Evolutionary conservation across 2,113 vertebrate species (phyloP).

Genomic region (Psephotus haematonotus): DNA sequence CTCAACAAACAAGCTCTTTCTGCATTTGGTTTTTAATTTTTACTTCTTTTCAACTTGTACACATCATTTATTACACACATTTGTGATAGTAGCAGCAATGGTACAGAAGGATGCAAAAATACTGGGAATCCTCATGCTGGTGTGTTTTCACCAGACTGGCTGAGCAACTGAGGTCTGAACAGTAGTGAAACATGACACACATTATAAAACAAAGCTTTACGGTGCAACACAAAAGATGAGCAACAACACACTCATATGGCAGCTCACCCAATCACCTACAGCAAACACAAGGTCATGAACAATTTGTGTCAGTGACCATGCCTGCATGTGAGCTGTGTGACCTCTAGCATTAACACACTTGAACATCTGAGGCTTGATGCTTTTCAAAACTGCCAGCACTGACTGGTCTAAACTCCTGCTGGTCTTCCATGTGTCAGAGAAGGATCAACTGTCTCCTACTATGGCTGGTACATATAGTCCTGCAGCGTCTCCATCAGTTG

Average conservation of each 20-base stretch:
- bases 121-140: accelerated
- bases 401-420: not conserved
- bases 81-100: not conserved
- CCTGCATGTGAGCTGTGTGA: not conserved
- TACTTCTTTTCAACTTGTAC: not conserved
- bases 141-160: not conserved
- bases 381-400: not conserved
- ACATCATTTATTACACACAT: accelerated
- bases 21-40: not conserved
- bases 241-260: accelerated
- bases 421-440: not conserved
- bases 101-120: not conserved
- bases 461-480: too few species aligned
- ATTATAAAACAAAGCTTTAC: not conserved
- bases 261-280: not conserved
- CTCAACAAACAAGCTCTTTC: not conserved
- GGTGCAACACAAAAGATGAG: not conserved
- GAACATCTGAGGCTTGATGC: not conserved
- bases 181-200: not conserved
- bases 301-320: not conserved
- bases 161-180: not conserved
- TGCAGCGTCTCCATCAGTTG: not conserved
- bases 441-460: not conserved
- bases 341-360: not conserved
- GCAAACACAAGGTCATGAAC: not conserved